Conservation (phyloP, 2,797 vertebrate species). For the Tauraco hartlaubi region DNA sequence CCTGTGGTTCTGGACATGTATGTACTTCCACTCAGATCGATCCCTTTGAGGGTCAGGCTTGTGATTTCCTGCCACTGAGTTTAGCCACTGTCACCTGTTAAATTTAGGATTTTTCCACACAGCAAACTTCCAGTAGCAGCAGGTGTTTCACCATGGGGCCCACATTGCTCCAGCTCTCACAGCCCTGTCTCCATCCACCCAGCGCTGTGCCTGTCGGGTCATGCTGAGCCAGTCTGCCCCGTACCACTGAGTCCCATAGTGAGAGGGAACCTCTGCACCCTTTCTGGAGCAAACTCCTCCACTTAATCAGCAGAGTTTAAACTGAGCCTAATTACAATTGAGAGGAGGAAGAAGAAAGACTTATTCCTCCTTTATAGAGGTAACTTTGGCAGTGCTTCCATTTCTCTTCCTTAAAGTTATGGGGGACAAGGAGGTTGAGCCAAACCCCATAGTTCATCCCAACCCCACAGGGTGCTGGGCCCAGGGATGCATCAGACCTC, state of each 20-base stretch:
- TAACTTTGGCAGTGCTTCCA: fast-evolving
- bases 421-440: background rate
- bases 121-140: background rate
- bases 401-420: background rate
- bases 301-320: background rate
- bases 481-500: background rate
- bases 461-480: background rate
- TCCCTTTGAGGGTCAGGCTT: background rate
- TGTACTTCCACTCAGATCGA: background rate
- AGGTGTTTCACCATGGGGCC: background rate
- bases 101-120: background rate
- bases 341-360: background rate
- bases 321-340: background rate
- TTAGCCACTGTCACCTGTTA: conserved; percentile 62
- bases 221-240: background rate
- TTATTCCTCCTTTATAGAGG: background rate
- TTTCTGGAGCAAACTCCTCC: background rate
- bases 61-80: conserved; percentile 3
- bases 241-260: fast-evolving
- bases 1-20: background rate
- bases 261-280: background rate
- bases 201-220: fast-evolving
- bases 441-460: fast-evolving
- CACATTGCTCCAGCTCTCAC: fast-evolving
- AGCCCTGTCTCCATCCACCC: background rate